These are phyloP conservation scores for Cyprinella venusta DNA, from an alignment of 2,797 vertebrate genomes.

Conservation along the genomic window DNA sequence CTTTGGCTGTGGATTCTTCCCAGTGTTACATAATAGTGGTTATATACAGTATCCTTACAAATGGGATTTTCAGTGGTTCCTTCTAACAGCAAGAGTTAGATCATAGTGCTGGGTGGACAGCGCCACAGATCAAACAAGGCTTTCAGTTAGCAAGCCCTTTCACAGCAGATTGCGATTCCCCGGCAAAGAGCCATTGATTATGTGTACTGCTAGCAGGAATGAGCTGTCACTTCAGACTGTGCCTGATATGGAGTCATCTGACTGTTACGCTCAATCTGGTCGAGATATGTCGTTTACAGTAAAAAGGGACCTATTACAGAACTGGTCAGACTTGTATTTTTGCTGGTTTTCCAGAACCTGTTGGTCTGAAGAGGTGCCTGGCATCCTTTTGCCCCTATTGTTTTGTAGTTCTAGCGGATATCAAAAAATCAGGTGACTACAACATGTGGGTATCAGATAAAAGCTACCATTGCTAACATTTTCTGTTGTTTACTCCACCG, in stretches of 20 bases:
- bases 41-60: neutral
- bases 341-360: constrained; percentile 8
- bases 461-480: neutral
- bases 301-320: neutral
- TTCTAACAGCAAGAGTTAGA: constrained; percentile 12
- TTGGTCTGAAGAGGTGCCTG: neutral
- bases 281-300: constrained; percentile 6
- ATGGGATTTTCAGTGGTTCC: neutral
- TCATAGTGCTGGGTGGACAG: neutral
- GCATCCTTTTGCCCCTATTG: neutral
- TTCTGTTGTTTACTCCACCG: constrained; percentile 12
- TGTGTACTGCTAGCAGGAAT: neutral
- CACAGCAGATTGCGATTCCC: constrained; percentile 11
- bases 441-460: neutral
- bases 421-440: neutral
- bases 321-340: constrained; percentile 22
- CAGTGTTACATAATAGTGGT: neutral
- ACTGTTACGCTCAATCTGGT: constrained; percentile 20
- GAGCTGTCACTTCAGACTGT: neutral
- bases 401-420: constrained; percentile 1
- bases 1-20: neutral
- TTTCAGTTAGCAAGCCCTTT: constrained; percentile 31
- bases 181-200: constrained; percentile 10
- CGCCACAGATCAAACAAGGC: constrained; percentile 32
- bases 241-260: constrained; percentile 14